Base-by-base conservation (phyloP, 2,113 vertebrate genomes). In the Picathartes gymnocephalus region DNA sequence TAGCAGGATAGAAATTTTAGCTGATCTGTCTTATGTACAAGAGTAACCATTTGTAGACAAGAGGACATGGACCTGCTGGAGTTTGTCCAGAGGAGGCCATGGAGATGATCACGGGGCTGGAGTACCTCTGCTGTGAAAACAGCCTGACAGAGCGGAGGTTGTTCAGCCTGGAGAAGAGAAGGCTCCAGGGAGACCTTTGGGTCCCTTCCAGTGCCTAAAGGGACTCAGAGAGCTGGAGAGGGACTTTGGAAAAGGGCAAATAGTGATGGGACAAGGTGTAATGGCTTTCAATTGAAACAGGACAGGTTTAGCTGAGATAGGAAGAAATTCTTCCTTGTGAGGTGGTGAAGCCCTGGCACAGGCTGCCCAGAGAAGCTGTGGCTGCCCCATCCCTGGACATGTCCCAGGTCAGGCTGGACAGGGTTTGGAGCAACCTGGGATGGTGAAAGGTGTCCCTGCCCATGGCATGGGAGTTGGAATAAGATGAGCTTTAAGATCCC, bases 51-150 rank as follows among this genome's bases (percentile, higher is more conserved):
- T n/a, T n/a, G n/a, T n/a, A n/a, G n/a, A n/a, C n/a, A n/a, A n/a
- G n/a, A 82, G 39, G 28, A 22, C 24, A 7, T 2, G 24, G 45
- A 68, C 4, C 17, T 18, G 33, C 7, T 47, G 39, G n/a, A 68
- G 16, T 25, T 18, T 39, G 20, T 30, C 53, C 61, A 60, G 39
- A 81, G 21, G 16, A 60, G 6, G 25, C 18, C 50, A 31, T 1
- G 0, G 42, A 9, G 50, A 51, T 58, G 51, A 50, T 21, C 53
- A 25, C 0, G 0, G 24, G 28, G 53, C 19, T 39, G 58, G 60
- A 33, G 22, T 33, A 44, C 7, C 58, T 65, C 44, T 65, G 50
- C 44, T 58, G 16, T 24, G 28, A 28, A 28, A 51, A n/a, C 19
- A 58, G 68, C 10, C 22, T 42, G 44, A 23, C 12, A 66, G 45